Evolutionary conservation across 2,113 vertebrate species (phyloP).

Genomic region (Dicerorhinus sumatrensis): DNA sequence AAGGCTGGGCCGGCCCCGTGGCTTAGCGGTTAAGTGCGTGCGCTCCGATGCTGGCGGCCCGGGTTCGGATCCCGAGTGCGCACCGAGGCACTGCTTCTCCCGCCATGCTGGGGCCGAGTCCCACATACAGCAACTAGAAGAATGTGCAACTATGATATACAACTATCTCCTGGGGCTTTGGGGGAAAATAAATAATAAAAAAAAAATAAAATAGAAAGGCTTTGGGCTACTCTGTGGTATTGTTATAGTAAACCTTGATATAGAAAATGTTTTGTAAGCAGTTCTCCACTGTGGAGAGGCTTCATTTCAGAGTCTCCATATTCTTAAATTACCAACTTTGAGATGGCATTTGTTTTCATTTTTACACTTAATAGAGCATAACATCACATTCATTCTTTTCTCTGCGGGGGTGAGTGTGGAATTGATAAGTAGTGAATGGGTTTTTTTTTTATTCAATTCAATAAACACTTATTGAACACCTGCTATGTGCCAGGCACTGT

Average conservation of each 20-base stretch:
- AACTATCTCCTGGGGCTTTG: too few relatives aligned
- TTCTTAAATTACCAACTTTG: conserved; percentile 62
- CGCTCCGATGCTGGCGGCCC: too few relatives aligned
- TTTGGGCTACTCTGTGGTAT: not conserved
- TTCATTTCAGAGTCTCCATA: not conserved
- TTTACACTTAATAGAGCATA: conserved; percentile 63
- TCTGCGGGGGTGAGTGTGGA: not conserved
- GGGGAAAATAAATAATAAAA: too few relatives aligned
- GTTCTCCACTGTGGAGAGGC: not conserved
- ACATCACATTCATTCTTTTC: conserved; percentile 12
- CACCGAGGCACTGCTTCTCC: too few relatives aligned
- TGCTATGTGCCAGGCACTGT: conserved; percentile 20
- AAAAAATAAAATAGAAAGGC: not conserved
- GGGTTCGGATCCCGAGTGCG: too few relatives aligned
- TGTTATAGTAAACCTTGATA: not conserved
- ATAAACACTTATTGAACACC: conserved; percentile 68
- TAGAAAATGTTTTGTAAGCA: not conserved
- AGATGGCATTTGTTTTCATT: conserved; percentile 71
- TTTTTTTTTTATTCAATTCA: conserved; percentile 63
- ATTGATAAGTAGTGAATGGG: conserved; percentile 6
- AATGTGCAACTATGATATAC: too few relatives aligned
- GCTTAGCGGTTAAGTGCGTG: too few relatives aligned
- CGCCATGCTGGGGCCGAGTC: too few relatives aligned
- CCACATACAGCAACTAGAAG: too few relatives aligned
- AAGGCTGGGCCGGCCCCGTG: too few relatives aligned